These are phyloP conservation scores for Danio kyathit DNA, from an alignment of 2,797 vertebrate genomes.

Conservation along the genomic window DNA sequence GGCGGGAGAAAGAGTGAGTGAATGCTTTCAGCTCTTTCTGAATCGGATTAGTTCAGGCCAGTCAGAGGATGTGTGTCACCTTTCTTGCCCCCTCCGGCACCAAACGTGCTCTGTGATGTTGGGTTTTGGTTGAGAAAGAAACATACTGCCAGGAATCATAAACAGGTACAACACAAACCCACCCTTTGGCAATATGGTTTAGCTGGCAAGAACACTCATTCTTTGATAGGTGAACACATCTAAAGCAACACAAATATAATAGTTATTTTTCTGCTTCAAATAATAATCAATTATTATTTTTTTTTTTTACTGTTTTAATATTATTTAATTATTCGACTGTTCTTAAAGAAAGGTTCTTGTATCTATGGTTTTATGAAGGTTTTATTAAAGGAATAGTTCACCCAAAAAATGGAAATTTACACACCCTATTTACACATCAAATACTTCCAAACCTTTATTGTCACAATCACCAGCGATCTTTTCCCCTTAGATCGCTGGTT, in stretches of 20 bases:
- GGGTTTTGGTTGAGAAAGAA: neutral
- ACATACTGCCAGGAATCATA: constrained; percentile 2
- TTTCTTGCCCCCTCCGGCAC: constrained; percentile 16
- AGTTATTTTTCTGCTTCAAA: neutral
- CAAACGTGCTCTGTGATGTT: neutral
- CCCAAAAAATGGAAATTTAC: too few relatives aligned
- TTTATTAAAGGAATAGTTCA: too few relatives aligned
- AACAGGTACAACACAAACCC: neutral
- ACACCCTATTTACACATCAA: too few relatives aligned
- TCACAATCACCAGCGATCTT: too few relatives aligned
- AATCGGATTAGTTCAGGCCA: constrained; percentile 51
- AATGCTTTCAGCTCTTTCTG: constrained; percentile 42
- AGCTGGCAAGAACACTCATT: neutral
- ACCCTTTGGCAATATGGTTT: neutral
- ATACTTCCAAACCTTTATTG: too few relatives aligned
- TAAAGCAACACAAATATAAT: neutral
- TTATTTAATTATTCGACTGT: too few relatives aligned
- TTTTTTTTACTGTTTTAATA: too few relatives aligned
- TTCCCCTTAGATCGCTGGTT: too few relatives aligned
- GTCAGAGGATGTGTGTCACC: constrained; percentile 38
- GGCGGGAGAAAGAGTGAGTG: constrained; percentile 33
- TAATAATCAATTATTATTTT: neutral
- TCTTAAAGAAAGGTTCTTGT: too few relatives aligned
- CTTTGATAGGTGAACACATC: constrained; percentile 8
- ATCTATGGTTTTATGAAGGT: too few relatives aligned